Percentiles rank a stretch among this genome's conserved stretches.
phyloP scores from a whole-genome alignment of 2,113 vertebrate genomes.

The Microcebus tavaratra region DNA sequence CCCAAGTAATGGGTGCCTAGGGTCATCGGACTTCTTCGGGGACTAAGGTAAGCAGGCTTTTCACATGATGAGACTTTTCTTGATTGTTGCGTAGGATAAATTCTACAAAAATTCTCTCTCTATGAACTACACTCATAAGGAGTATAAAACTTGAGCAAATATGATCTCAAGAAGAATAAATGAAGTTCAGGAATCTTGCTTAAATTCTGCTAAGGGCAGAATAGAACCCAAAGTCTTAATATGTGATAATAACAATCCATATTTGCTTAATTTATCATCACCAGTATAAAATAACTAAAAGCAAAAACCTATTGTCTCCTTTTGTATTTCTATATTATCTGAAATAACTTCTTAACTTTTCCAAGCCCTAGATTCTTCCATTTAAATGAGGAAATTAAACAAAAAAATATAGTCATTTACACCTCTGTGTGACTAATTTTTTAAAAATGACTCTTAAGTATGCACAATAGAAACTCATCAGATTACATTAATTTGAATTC shows the following conservation, averaged over 20 bases:
- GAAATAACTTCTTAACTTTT: not conserved
- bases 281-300: not conserved
- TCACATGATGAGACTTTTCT: not conserved
- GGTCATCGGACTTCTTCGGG: not conserved
- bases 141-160: not conserved
- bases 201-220: not conserved
- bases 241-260: not conserved
- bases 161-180: not conserved
- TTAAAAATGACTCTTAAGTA: not conserved
- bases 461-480: not conserved
- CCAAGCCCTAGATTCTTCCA: not conserved
- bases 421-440: not conserved
- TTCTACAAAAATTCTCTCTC: not conserved
- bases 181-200: not conserved
- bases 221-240: not conserved
- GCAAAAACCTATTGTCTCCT: not conserved
- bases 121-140: not conserved
- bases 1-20: not conserved
- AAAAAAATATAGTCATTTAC: not conserved
- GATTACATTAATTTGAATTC: not conserved
- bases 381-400: not conserved
- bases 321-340: not conserved
- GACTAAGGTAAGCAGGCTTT: not conserved
- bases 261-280: not conserved
- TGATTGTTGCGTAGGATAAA: not conserved